phyloP scores from a whole-genome alignment of 2,113 vertebrate species.

The Pedionomus torquatus region DNA sequence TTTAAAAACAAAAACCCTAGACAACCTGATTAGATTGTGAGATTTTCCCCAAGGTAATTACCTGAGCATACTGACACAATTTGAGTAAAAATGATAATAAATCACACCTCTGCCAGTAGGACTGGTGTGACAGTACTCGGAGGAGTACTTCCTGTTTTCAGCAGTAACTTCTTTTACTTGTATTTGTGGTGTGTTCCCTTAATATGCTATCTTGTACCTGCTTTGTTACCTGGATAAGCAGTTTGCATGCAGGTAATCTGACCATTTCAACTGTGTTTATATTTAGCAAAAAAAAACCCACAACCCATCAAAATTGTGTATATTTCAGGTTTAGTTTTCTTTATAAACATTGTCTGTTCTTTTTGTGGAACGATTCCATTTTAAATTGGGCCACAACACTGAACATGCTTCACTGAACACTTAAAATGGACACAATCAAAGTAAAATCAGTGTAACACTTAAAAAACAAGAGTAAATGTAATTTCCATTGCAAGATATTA shows the following conservation, averaged over 20 bases:
- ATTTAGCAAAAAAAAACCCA: background rate
- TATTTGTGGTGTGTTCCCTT: background rate
- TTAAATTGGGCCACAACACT: background rate
- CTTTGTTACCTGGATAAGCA: background rate
- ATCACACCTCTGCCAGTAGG: background rate
- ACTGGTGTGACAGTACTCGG: background rate
- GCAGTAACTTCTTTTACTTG: background rate
- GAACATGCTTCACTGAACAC: background rate
- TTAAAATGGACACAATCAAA: background rate
- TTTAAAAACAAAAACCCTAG: background rate
- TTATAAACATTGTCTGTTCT: background rate
- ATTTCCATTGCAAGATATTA: background rate
- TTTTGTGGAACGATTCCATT: background rate
- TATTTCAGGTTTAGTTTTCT: background rate
- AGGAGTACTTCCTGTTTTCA: background rate
- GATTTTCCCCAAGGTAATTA: background rate
- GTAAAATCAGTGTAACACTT: background rate
- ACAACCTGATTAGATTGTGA: background rate
- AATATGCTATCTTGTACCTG: background rate
- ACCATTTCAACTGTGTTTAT: background rate
- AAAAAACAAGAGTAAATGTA: background rate
- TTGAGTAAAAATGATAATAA: background rate
- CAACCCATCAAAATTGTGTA: background rate
- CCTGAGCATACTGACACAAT: background rate
- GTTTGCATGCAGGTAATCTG: background rate